Conservation (phyloP, 2,113 vertebrate species). For the Prolemur simus region DNA sequence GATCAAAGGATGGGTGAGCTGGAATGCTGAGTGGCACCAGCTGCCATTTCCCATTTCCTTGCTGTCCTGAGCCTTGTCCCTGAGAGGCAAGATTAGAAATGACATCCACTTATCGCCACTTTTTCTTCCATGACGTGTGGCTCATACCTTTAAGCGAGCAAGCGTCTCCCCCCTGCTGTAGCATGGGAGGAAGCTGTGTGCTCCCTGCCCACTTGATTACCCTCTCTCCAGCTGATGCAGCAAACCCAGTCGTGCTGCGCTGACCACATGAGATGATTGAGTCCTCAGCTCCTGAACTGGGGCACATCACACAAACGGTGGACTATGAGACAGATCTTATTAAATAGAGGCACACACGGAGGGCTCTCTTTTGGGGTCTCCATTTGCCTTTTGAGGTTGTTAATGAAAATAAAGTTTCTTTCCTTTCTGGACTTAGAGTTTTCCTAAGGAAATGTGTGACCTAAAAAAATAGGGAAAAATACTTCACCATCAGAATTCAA, state of each 20-base stretch:
- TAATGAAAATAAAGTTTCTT: neutral
- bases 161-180: neutral
- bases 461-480: neutral
- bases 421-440: neutral
- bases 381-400: neutral
- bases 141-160: neutral
- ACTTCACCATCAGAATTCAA: neutral
- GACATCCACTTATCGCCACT: neutral
- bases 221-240: neutral
- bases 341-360: neutral
- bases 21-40: constrained; percentile 60
- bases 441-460: neutral
- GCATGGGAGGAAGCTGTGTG: neutral
- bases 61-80: constrained; percentile 63
- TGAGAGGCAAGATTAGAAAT: constrained; percentile 71
- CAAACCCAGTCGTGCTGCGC: neutral
- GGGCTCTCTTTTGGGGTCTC: neutral
- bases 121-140: neutral
- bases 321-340: neutral
- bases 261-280: accelerated
- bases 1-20: constrained; percentile 44
- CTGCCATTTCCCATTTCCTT: constrained; percentile 77
- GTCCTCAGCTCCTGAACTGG: neutral
- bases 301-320: neutral
- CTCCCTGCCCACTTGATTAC: neutral